Percentiles rank a stretch among this genome's conserved stretches.
Evolutionary conservation across 2,797 vertebrate genomes (phyloP).

Genomic region (Macrochelys suwanniensis): DNA sequence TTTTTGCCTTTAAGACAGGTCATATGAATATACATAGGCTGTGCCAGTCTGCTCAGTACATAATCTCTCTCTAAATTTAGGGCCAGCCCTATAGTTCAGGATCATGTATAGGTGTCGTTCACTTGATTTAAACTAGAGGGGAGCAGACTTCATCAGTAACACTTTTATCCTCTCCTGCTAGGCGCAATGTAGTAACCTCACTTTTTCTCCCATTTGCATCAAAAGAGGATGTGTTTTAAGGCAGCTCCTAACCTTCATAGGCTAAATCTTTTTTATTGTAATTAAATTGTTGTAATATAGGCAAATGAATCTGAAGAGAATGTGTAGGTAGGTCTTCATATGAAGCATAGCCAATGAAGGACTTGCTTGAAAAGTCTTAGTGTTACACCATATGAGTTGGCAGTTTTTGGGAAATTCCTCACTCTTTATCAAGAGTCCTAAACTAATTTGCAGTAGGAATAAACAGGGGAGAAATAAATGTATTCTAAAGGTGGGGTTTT

Average conservation of each 20-base stretch:
- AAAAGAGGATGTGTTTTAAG: not conserved
- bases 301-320: not conserved
- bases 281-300: not conserved
- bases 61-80: not conserved
- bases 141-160: not conserved
- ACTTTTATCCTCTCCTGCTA: not conserved
- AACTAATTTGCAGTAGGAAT: constrained; percentile 15
- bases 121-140: not conserved
- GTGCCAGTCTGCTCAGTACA: not conserved
- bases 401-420: not conserved
- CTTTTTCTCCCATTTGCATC: not conserved
- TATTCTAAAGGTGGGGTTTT: constrained; percentile 2
- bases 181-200: not conserved
- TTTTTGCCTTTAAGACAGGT: not conserved
- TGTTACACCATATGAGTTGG: not conserved
- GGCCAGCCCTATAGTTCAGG: not conserved
- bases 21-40: not conserved
- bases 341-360: not conserved
- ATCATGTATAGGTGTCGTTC: not conserved
- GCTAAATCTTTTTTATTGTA: not conserved
- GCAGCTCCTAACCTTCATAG: not conserved
- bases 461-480: not conserved
- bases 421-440: not conserved
- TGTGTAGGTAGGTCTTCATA: not conserved
- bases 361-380: not conserved